Conservation (phyloP, 2,888 invertebrate species). For the Eupithecia tripunctaria region DNA sequence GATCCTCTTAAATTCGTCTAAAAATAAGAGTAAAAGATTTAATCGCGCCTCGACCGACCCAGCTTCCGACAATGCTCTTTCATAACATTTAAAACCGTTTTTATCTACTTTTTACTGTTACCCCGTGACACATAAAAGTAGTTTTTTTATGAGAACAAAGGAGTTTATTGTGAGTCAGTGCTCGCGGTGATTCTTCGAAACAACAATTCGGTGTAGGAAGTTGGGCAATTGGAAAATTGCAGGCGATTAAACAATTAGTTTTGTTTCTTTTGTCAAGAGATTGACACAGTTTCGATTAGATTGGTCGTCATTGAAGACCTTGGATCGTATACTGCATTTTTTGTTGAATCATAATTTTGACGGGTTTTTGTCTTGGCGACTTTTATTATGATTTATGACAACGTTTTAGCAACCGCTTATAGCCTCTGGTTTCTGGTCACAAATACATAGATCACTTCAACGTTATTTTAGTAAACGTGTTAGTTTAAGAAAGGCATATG, state of each 20-base stretch:
- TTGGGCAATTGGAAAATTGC: slow-evolving; percentile 57
- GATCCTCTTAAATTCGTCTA: slow-evolving; percentile 12
- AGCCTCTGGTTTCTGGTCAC: not conserved
- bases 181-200: slow-evolving; percentile 58
- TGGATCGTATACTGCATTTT: slow-evolving; percentile 15
- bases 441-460: not conserved
- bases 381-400: not conserved
- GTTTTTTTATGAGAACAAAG: slow-evolving; percentile 34
- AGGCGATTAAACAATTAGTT: slow-evolving; percentile 69
- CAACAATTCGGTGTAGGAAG: slow-evolving; percentile 58
- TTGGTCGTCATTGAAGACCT: slow-evolving; percentile 28
- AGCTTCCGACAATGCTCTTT: slow-evolving; percentile 42
- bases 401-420: not conserved
- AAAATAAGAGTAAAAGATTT: slow-evolving; percentile 41
- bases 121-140: slow-evolving; percentile 27
- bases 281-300: slow-evolving; percentile 46
- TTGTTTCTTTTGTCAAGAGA: slow-evolving; percentile 48
- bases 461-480: not conserved
- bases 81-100: slow-evolving; percentile 40
- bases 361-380: not conserved
- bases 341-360: not conserved
- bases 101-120: slow-evolving; percentile 39
- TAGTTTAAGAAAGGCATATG: not conserved
- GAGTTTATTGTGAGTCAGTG: slow-evolving; percentile 38
- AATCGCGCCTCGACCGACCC: slow-evolving; percentile 31